A percentile compares a stretch with the other conserved stretches of the same genome.
phyloP scores from a whole-genome alignment of 2,797 vertebrate species.

The Artibeus jamaicensis region DNA sequence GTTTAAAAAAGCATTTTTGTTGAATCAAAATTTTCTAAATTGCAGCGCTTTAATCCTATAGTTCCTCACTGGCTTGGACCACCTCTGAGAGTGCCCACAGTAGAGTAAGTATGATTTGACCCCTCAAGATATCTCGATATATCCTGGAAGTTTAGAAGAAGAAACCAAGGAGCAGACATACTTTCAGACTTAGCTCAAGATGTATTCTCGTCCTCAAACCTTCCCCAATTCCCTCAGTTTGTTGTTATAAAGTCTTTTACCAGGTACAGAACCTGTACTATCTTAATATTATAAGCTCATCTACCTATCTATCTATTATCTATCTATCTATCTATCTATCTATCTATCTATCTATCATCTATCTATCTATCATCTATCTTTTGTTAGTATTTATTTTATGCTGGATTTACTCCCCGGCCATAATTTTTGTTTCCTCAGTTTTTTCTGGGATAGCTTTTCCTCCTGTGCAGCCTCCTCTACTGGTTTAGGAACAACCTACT shows the following conservation, averaged over 20 bases:
- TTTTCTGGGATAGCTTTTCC: too few relatives aligned
- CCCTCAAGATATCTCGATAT: background rate
- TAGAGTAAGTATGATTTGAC: too few relatives aligned
- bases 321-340: too few relatives aligned
- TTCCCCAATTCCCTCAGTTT: background rate
- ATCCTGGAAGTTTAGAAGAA: background rate
- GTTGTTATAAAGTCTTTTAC: background rate
- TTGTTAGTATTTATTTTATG: too few relatives aligned
- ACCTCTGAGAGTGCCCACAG: background rate
- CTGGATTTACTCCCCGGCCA: too few relatives aligned
- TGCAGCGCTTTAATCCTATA: background rate
- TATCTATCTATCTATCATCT: too few relatives aligned
- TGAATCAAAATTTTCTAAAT: background rate
- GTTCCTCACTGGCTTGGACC: background rate
- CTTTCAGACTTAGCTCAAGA: background rate
- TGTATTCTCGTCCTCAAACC: background rate
- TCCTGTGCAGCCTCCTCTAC: too few relatives aligned
- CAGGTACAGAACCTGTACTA: background rate
- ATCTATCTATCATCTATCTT: too few relatives aligned
- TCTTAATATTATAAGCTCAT: background rate
- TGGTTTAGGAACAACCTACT: too few relatives aligned
- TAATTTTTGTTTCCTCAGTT: too few relatives aligned
- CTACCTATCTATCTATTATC: too few relatives aligned
- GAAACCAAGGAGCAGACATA: background rate
- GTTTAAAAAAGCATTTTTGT: background rate